Conservation (phyloP, 2,888 invertebrate species). For the Palloptera scutellata region DNA sequence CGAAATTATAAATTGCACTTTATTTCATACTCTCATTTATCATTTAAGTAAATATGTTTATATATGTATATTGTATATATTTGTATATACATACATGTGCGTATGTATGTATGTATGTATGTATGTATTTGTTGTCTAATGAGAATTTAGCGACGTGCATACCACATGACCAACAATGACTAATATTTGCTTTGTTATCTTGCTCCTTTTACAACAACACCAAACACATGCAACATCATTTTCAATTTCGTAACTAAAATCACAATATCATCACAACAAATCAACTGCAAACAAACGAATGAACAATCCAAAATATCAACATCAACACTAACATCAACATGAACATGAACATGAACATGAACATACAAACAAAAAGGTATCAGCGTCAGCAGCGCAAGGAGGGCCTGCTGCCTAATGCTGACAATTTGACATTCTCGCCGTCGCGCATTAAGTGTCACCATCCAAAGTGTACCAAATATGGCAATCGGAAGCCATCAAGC, state of each 20-base stretch:
- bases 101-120: no score
- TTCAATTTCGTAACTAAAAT: neutral
- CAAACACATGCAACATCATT: neutral
- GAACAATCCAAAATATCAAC: conserved; percentile 11
- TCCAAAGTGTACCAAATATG: conserved; percentile 63
- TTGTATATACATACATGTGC: no score
- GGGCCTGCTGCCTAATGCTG: conserved; percentile 62
- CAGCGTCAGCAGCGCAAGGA: conserved; percentile 63
- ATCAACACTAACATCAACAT: conserved; percentile 6
- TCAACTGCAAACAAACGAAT: no score
- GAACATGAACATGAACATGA: conserved; percentile 6
- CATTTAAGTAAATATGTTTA: neutral
- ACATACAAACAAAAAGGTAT: conserved; percentile 49
- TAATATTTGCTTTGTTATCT: neutral
- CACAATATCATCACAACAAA: no score
- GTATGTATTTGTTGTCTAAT: neutral
- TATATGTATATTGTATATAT: no score
- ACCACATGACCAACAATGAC: neutral
- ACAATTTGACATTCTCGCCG: conserved; percentile 64
- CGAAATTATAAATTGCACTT: no score
- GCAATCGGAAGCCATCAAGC: conserved; percentile 59
- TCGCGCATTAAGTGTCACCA: conserved; percentile 64
- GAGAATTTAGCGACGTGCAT: no score
- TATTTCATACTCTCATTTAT: conserved; percentile 9
- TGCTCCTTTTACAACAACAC: neutral